Conservation (phyloP, 2,113 vertebrate species). For the Salvelinus alpinus region DNA sequence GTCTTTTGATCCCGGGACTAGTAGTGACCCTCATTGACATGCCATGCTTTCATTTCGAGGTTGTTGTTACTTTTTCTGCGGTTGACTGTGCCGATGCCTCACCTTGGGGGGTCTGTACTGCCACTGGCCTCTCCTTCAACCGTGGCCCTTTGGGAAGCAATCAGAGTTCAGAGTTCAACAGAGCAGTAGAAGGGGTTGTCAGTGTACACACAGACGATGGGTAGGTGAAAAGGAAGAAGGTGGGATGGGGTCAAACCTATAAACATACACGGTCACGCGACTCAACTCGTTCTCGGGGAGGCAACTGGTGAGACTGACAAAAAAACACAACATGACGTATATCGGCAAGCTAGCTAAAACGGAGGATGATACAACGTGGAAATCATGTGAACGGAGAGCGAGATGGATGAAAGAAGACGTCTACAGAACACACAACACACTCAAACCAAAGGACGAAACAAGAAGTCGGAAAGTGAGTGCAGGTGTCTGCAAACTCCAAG, state of each 20-base stretch:
- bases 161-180: neutral
- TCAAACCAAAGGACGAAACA: too few relatives aligned
- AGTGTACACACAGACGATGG: neutral
- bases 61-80: neutral
- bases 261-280: too few relatives aligned
- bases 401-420: too few relatives aligned
- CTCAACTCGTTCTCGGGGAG: too few relatives aligned
- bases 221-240: neutral
- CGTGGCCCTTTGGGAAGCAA: constrained; percentile 85
- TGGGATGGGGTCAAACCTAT: neutral
- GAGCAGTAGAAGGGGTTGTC: neutral
- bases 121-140: constrained; percentile 95
- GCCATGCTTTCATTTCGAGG: neutral
- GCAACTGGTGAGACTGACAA: too few relatives aligned
- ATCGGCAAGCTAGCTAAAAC: too few relatives aligned
- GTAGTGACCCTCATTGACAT: too few relatives aligned
- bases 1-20: too few relatives aligned
- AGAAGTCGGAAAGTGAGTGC: neutral
- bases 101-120: constrained; percentile 93
- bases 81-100: constrained; percentile 56
- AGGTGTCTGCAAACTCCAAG: neutral
- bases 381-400: too few relatives aligned
- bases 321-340: too few relatives aligned
- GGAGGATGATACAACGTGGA: too few relatives aligned
- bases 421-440: too few relatives aligned